These are phyloP conservation scores for Pituophis catenifer DNA, from an alignment of 2,113 vertebrate genomes.

Conservation along the genomic window DNA sequence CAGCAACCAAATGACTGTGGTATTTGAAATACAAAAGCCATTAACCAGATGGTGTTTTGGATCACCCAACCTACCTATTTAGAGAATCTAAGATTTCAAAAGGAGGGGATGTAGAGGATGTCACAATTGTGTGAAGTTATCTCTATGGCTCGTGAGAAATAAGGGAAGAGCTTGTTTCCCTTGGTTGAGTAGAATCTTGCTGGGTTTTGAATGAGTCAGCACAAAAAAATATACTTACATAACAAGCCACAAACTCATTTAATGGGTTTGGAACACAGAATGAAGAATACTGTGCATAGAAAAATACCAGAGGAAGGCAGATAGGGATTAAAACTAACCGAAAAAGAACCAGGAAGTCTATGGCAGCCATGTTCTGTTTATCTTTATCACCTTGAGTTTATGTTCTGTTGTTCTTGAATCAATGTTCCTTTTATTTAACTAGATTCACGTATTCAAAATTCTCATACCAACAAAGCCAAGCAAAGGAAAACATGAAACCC, in stretches of 20 bases:
- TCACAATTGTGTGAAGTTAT: neutral
- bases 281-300: neutral
- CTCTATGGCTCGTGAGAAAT: slow-evolving; percentile 6
- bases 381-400: neutral
- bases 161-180: slow-evolving; percentile 10
- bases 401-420: neutral
- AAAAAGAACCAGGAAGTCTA: neutral
- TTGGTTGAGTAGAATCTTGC: neutral
- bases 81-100: neutral
- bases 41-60: neutral
- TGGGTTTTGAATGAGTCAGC: neutral
- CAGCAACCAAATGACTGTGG: neutral
- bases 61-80: slow-evolving; percentile 6
- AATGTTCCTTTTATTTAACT: neutral
- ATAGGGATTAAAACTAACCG: neutral
- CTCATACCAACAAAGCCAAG: neutral
- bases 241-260: neutral
- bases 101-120: no score
- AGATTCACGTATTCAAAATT: neutral
- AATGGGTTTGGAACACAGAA: neutral
- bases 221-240: neutral
- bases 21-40: neutral
- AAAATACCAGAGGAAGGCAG: neutral
- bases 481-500: neutral
- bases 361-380: neutral